Evolutionary conservation across 2,113 vertebrate genomes (phyloP).

Genomic region (Crocuta crocuta): DNA sequence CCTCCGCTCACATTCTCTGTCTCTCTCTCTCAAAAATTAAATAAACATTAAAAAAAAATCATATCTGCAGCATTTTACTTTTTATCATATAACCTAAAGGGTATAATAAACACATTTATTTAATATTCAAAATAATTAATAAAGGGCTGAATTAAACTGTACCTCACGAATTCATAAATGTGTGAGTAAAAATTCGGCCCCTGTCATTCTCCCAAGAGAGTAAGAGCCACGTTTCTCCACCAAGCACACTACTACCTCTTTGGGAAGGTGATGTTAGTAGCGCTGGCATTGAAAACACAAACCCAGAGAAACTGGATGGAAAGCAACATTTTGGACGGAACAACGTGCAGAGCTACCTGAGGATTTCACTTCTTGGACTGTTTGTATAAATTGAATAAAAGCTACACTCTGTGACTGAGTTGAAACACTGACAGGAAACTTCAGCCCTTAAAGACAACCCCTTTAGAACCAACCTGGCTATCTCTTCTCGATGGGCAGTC

Average conservation of each 20-base stretch:
- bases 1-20: too few species aligned
- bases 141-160: neutral
- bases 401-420: neutral
- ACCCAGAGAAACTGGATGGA: neutral
- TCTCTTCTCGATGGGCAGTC: slow-evolving; percentile 99
- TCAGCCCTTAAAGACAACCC: neutral
- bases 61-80: neutral
- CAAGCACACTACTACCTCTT: neutral
- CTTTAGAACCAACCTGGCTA: slow-evolving; percentile 92
- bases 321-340: neutral
- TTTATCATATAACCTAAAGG: neutral
- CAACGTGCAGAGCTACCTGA: neutral
- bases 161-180: neutral
- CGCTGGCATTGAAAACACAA: neutral
- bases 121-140: slow-evolving; percentile 32
- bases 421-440: neutral
- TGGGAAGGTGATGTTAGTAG: neutral
- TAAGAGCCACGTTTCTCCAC: neutral
- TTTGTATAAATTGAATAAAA: neutral
- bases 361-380: neutral
- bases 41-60: neutral
- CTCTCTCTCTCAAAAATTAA: too few species aligned
- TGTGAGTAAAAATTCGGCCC: neutral
- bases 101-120: neutral
- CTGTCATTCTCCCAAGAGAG: slow-evolving; percentile 19